Evolutionary conservation across 2,888 invertebrate species (phyloP), one percentile per base, ranked within the genome.

Genomic region (Spialia ferax): DNA sequence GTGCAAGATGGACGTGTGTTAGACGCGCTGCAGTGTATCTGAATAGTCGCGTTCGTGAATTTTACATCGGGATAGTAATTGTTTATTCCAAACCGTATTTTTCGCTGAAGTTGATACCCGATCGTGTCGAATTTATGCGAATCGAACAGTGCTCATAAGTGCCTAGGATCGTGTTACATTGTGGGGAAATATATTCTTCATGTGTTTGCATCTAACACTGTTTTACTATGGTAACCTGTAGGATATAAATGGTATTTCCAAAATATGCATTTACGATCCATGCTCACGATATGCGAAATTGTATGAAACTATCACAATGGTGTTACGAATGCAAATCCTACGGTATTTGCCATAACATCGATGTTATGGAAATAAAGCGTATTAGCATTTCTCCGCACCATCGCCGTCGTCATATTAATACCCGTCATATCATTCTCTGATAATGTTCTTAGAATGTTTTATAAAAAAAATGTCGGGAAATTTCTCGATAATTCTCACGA

Each of bases 1-100:
- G 86, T 81, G 76, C 78, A 72, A 72, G 74, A 68, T 73, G 79
- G 83, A 82, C 86, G 87, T 79, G 83, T 77, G 74, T 77, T 70
- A 72, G 69, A 35, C 3, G 56, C 50, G 22, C 42, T 1, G 38
- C 50, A n/a, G 29, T 32, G 20, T 6, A 50, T 54, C 18, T 10
- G 20, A 45, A 48, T 57, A 56, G 74, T 72, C 76, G 78, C 79
- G 82, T 82, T 84, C 84, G 84, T 79, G 76, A 80, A 79, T 82
- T 76, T 82, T 75, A 73, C 74, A 76, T 62, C 35, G 69, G 42
- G 52, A 38, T 38, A 63, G 69, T 63, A 26, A 68, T 42, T 73
- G 66, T 70, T 71, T 75, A 73, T 70, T 76, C 73, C 73, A 73
- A 29, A 61, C 22, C n/a, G 42, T 32, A 23, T 60, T 60, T 54